Percentiles rank a stretch among this genome's conserved stretches.
These are phyloP conservation scores for Tauraco erythrolophus DNA, from an alignment of 2,113 vertebrate species.

Conservation along the genomic window DNA sequence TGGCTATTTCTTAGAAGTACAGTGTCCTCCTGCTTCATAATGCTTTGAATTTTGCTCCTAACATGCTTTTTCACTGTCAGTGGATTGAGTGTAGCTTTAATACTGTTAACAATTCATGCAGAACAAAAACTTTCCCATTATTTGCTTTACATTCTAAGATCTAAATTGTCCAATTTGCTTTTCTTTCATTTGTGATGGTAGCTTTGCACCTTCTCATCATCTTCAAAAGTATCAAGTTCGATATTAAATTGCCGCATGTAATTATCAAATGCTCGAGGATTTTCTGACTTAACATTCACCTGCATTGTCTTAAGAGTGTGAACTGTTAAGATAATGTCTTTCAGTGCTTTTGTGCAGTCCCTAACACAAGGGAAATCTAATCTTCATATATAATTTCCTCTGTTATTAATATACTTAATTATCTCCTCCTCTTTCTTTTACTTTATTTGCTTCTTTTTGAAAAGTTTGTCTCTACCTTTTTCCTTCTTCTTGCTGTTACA, in stretches of 20 bases:
- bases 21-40: accelerated
- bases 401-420: not conserved
- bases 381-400: not conserved
- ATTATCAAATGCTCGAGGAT: not conserved
- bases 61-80: too few species aligned
- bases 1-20: not conserved
- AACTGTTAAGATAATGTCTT: not conserved
- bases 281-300: not conserved
- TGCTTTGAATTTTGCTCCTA: not conserved
- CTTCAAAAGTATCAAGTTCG: not conserved
- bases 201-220: not conserved
- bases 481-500: not conserved
- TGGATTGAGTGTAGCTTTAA: too few species aligned
- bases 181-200: not conserved
- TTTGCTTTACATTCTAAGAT: not conserved
- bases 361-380: not conserved
- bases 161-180: not conserved
- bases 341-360: not conserved
- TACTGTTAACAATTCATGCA: too few species aligned
- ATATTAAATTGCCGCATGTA: not conserved
- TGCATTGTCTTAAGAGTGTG: not conserved
- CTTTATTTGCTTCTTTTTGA: not conserved
- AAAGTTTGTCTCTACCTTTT: not conserved
- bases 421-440: not conserved
- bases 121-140: not conserved